Evolutionary conservation across 2,888 invertebrate genomes (phyloP), one percentile per base, ranked within the genome.

Genomic region (Limulus polyphemus): DNA sequence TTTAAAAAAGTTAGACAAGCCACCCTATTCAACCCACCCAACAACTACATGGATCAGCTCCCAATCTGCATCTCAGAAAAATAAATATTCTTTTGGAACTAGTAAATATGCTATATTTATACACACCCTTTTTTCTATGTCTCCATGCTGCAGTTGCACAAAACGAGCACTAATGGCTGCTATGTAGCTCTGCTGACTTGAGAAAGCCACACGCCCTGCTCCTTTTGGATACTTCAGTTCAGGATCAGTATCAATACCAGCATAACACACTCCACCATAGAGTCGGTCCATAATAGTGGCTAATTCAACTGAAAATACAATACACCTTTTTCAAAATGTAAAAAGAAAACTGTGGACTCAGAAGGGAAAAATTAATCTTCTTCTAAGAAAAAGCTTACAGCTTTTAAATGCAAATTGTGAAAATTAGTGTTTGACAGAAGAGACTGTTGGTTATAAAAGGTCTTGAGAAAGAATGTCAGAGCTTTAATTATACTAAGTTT

Each of bases 221-320:
- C 98, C 98, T 81, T 99, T 98, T 12, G 98, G 98, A 78, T 99
- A 99, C 77, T 98, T 97, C 72, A 99, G 83, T 77, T 99, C 98
- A 0, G 98, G 98, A 79, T 99, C 99, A 9, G 98, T 99, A 79
- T 99, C 98, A 76, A 99, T 98, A 73, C 98, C 98, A 57, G 98
- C 98, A 80, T 99, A 99, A 78, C 97, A 97, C 62, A 99, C 98
- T 59, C 95, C 94, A 47, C 98, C 98, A 78, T 98, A 99, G 72
- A 95, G 82, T 72, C 94, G 86, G 80, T 98, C 94, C 94, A 99
- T 97, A 64, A 98, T 97, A 89, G 93, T 93, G 57, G 98, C 98
- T 76, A 99, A 81, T 80, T 99, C 98, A 75, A 92, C 91, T 90
- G 78, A 11, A n/a, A 16, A 14, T 46, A 55, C 48, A 46, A 10